Conservation (phyloP, 2,888 invertebrate species). For the Drosophila rellima region DNA sequence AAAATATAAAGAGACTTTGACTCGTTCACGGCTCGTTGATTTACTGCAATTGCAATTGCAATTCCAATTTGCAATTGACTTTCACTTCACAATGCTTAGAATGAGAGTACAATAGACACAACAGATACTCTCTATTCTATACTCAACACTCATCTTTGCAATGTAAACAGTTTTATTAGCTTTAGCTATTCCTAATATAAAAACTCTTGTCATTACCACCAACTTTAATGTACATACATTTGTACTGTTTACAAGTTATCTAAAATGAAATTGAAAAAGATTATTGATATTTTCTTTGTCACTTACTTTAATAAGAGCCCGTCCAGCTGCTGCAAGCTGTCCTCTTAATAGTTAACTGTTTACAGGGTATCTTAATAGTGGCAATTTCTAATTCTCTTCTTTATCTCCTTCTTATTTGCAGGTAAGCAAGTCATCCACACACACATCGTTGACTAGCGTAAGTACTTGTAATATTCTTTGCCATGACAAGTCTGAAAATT, state of each 20-base stretch:
- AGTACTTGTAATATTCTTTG: conserved; percentile 30
- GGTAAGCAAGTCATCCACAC: conserved; percentile 47
- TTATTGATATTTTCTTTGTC: too few relatives aligned
- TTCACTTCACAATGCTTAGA: conserved; percentile 34
- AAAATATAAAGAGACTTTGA: conserved; percentile 18
- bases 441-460: conserved; percentile 47
- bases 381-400: conserved; percentile 11
- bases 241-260: not conserved
- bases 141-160: not conserved
- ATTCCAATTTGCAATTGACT: conserved; percentile 37
- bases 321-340: too few relatives aligned
- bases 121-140: not conserved
- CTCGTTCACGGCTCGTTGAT: conserved; percentile 44
- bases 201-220: not conserved
- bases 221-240: too few relatives aligned
- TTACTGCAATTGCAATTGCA: conserved; percentile 25
- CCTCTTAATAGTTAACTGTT: not conserved
- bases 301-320: too few relatives aligned
- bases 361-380: not conserved
- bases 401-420: conserved; percentile 29
- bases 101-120: not conserved
- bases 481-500: conserved; percentile 32
- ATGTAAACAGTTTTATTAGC: not conserved
- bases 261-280: too few relatives aligned
- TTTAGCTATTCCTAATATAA: not conserved